Evolutionary conservation across 2,797 vertebrate genomes (phyloP), one percentile per base, ranked within the genome.

Genomic region (Heterohyrax brucei): DNA sequence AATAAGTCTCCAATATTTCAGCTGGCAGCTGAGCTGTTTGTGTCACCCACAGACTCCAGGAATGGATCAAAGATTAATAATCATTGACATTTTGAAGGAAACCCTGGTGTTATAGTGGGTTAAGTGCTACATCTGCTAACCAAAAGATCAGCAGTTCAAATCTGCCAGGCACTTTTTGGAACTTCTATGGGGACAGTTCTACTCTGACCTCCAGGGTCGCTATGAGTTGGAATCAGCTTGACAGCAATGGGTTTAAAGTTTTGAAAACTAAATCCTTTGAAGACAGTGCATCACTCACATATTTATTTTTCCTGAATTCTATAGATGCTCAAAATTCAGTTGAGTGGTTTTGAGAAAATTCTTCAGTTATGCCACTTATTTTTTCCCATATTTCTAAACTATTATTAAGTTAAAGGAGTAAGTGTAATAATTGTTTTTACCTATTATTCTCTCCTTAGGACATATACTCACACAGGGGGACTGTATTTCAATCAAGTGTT

Each of bases 331-430:
- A 86, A 93, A 93, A 86, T 91, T 82, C 75, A 87, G 3, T 46
- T 78, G 46, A 70, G 22, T 72, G 39, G 24, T 86, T 95, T 93
- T 64, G 93, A 64, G 64, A 92, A 93, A 92, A 68, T 79, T 5
- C 22, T 88, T 70, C 50, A 50, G 8, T 59, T 88, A 30, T 70
- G 8, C 10, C 75, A 91, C 3, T 80, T 64, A 91, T 22, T 62
- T 56, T 10, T 89, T 89, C 21, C 48, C 86, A 13, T 1, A 53
- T 19, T 21, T 66, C 21, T 92, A 84, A 87, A 73, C 19, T 77
- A 87, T 66, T 48, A 76, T 92, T 87, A 88, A 91, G 79, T 73
- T 72, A 93, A 87, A 50, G 19, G 24, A 82, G 61, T 7, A 93
- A 93, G 92, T 76, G 7, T n/a, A 81, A 82, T 64, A 44, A 56